Base-by-base conservation (phyloP, 2,797 vertebrate genomes). In the Anabas testudineus region DNA sequence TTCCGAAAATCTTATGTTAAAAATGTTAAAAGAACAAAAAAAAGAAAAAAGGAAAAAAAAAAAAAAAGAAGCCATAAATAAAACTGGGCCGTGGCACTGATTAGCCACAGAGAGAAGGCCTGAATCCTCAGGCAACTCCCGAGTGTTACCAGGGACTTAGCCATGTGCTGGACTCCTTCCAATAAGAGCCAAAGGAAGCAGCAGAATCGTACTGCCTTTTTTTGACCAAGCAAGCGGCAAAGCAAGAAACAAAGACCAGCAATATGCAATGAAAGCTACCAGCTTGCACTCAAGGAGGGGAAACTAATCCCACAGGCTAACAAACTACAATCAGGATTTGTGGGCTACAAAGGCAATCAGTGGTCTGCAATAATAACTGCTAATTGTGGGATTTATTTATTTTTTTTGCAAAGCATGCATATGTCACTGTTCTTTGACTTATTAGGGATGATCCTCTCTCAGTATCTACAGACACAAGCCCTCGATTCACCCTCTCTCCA, bases 371-470 rank as follows among this genome's bases (percentile, higher is more conserved):
- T 78, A 78, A 81, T 47, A 83, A 88, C 68, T 67, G 72, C 22
- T 71, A 46, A 71, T 19, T 70, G 75, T 61, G 72, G 69, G 77
- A 54, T 28, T 28, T 28, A n/a, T n/a, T n/a, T n/a, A 46, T 63
- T 51, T 62, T 70, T 55, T 64, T 80, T 86, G 81, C 80, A 85
- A 89, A 88, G 90, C 89, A 93, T 93, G 90, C 90, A 92, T 89
- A 72, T 53, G 46, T 87, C 84, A 85, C 71, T 58, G 80, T 89
- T 87, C 65, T 78, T 72, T 69, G 72, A 73, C 81, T 87, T 76
- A 80, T 81, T 68, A 67, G 67, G 62, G 80, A 85, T 56, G 78
- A 86, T 46, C 84, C 81, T 83, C 76, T 67, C 71, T 82, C 84
- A 66, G 83, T 82, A 85, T 88, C 82, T 67, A 85, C 63, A 81